Evolutionary conservation across 2,888 invertebrate genomes (phyloP).

Genomic region (Apodemia duryi): DNA sequence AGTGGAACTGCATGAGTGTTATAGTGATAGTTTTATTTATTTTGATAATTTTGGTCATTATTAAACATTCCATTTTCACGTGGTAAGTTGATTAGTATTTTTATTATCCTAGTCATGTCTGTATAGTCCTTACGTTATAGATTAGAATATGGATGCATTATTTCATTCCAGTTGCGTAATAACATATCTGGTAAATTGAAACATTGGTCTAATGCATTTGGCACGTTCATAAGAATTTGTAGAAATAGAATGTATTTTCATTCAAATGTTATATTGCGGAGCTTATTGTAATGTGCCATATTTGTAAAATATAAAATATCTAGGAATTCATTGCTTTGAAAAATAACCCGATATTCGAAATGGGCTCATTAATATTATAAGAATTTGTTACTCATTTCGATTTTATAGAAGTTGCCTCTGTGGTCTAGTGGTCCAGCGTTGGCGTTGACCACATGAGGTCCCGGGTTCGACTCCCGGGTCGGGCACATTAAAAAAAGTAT

Average conservation of each 20-base stretch:
- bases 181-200: background rate
- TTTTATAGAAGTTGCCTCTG: too few species aligned
- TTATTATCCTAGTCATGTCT: background rate
- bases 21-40: slow-evolving; percentile 1
- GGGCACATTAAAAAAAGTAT: too few species aligned
- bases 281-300: background rate
- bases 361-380: too few species aligned
- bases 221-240: background rate
- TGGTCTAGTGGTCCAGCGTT: too few species aligned
- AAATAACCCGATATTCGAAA: too few species aligned
- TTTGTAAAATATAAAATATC: background rate
- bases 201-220: background rate
- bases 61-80: background rate
- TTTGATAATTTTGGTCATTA: background rate
- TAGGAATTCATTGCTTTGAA: too few species aligned
- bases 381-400: too few species aligned
- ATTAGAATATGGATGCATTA: background rate
- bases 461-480: too few species aligned
- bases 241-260: background rate
- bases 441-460: too few species aligned
- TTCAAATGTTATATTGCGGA: too few species aligned
- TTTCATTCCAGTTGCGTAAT: slow-evolving; percentile 2
- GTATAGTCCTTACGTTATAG: background rate
- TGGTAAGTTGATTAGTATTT: slow-evolving; percentile 6
- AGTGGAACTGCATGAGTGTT: slow-evolving; percentile 13